Percentiles rank a stretch among this genome's conserved stretches.
These are phyloP conservation scores for Asbolus verrucosus DNA, from an alignment of 1,140 invertebrate genomes.

Conservation along the genomic window DNA sequence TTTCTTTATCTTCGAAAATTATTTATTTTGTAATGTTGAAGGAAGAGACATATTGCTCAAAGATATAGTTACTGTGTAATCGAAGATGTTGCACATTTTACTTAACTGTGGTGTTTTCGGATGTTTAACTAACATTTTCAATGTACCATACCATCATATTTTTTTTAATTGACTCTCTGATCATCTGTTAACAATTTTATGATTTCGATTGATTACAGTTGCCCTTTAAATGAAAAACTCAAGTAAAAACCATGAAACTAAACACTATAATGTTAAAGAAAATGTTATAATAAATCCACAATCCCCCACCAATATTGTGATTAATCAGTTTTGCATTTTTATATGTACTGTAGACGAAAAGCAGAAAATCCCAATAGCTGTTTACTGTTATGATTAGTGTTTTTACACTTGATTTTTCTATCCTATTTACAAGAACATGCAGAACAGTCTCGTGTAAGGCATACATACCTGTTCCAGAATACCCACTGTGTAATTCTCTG, in stretches of 20 bases:
- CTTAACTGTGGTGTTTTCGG: slow-evolving; percentile 44
- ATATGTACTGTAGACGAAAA: slow-evolving; percentile 41
- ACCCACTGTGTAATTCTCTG: too few species aligned
- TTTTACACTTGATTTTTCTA: background rate
- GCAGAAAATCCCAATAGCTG: slow-evolving; percentile 20
- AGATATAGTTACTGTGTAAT: slow-evolving; percentile 37
- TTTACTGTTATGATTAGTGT: slow-evolving; percentile 13
- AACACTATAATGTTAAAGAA: background rate
- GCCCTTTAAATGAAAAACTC: background rate
- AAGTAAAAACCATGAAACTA: background rate
- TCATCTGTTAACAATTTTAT: background rate
- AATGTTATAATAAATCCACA: slow-evolving; percentile 3
- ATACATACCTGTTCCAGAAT: too few species aligned
- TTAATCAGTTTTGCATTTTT: slow-evolving; percentile 47
- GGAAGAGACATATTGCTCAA: slow-evolving; percentile 29
- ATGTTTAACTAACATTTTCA: slow-evolving; percentile 24
- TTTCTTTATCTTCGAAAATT: background rate
- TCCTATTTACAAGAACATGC: background rate
- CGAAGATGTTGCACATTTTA: slow-evolving; percentile 34
- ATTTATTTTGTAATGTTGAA: slow-evolving; percentile 1
- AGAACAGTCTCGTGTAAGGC: too few species aligned
- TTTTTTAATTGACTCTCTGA: too few species aligned
- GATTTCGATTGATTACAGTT: background rate
- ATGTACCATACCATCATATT: too few species aligned
- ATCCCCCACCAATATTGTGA: slow-evolving; percentile 35